Percentiles rank a stretch among this genome's conserved stretches.
Conservation (phyloP, 2,888 invertebrate species). For the Andrena camellia region DNA sequence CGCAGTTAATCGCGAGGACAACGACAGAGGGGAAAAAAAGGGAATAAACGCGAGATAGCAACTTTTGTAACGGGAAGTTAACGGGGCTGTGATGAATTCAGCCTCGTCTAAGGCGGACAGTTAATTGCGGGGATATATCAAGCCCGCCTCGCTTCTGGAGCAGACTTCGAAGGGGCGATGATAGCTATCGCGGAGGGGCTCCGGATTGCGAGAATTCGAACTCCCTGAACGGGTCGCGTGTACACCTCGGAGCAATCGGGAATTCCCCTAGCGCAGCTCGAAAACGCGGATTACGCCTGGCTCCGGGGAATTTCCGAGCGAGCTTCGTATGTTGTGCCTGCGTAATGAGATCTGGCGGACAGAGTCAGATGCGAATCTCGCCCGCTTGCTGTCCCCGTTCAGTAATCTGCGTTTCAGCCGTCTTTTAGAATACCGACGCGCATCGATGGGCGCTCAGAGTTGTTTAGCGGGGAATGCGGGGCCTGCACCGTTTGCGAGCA, state of each 20-base stretch:
- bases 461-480: background rate
- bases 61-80: constrained; percentile 6
- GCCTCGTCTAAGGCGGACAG: background rate
- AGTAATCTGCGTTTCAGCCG: background rate
- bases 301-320: background rate
- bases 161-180: background rate
- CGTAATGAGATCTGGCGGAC: background rate
- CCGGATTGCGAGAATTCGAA: background rate
- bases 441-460: background rate
- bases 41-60: background rate
- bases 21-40: background rate
- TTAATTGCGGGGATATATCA: background rate
- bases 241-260: constrained; percentile 5
- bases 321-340: constrained; percentile 10
- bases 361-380: background rate
- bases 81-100: background rate
- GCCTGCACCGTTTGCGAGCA: constrained; percentile 7
- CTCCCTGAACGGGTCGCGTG: background rate
- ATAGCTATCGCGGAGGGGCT: background rate
- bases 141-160: background rate
- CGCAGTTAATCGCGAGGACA: constrained; percentile 32
- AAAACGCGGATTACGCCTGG: constrained; percentile 41
- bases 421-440: background rate
- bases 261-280: constrained; percentile 6
- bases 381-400: background rate